Percentiles rank a stretch among this genome's conserved stretches.
Evolutionary conservation across 37 sponge, comb jelly and placozoan genomes (phyloP).

Genomic region (Beroe ovata): DNA sequence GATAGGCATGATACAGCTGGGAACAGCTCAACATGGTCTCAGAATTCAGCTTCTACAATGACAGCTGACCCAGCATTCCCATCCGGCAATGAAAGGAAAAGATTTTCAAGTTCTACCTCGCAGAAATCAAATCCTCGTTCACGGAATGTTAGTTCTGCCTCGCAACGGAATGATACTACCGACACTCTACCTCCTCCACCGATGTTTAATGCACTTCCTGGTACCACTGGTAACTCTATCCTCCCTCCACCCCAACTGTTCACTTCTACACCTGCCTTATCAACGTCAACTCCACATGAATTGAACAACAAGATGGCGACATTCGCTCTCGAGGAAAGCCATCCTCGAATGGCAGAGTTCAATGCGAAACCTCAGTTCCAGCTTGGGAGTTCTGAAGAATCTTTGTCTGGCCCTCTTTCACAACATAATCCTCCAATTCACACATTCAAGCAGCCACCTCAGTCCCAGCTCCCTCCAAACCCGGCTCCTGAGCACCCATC

Average conservation of each 20-base stretch:
- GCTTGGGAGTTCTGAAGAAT: background rate
- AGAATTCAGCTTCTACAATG: background rate
- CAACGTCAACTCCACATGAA: background rate
- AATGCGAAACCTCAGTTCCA: background rate
- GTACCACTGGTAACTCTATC: background rate
- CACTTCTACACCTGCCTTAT: background rate
- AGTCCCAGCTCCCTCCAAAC: too few species aligned
- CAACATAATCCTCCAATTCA: too few species aligned
- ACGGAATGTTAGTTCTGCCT: background rate
- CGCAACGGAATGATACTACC: background rate
- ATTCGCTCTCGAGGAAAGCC: background rate
- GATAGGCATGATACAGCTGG: background rate
- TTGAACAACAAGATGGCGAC: background rate
- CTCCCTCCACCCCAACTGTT: background rate
- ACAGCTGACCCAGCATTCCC: background rate
- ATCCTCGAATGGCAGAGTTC: background rate
- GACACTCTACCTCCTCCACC: slow-evolving; percentile 1
- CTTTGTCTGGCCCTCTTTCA: background rate
- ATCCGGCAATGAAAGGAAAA: background rate
- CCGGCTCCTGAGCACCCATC: too few species aligned
- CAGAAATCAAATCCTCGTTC: background rate
- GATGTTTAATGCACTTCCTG: background rate
- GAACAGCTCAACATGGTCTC: background rate
- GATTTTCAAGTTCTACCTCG: background rate
- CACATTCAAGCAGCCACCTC: too few species aligned